Evolutionary conservation across 1,140 invertebrate species (phyloP).

Genomic region (Limonius californicus): DNA sequence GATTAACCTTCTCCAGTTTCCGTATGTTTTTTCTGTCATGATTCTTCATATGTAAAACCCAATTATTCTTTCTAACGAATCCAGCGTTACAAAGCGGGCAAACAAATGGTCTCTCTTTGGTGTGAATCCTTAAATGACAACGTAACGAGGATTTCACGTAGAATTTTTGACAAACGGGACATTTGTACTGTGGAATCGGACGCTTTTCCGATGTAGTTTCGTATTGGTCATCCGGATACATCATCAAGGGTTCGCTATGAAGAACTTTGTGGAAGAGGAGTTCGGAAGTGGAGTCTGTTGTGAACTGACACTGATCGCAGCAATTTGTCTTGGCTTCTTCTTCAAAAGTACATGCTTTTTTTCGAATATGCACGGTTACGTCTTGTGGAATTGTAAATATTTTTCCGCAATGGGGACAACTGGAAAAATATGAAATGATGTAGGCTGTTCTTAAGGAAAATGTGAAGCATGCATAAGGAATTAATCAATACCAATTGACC

Average conservation of each 20-base stretch:
- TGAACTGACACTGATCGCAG: constrained; percentile 50
- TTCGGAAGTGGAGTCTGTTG: constrained; percentile 53
- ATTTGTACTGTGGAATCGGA: constrained; percentile 54
- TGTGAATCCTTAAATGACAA: constrained; percentile 68
- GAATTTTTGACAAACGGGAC: constrained; percentile 63
- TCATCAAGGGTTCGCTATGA: constrained; percentile 49
- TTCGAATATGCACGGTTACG: constrained; percentile 61
- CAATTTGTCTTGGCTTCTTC: constrained; percentile 31
- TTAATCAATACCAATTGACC: too few relatives aligned
- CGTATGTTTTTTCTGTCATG: constrained; percentile 40
- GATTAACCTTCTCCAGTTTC: constrained; percentile 18
- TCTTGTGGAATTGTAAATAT: constrained; percentile 69
- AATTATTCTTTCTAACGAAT: constrained; percentile 63
- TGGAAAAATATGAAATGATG: constrained; percentile 39
- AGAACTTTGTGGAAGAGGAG: constrained; percentile 63
- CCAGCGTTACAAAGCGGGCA: constrained; percentile 58
- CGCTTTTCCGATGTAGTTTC: constrained; percentile 40
- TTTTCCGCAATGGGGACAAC: constrained; percentile 64
- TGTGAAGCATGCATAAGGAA: too few relatives aligned
- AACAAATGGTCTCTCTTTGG: constrained; percentile 71
- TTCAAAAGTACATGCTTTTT: constrained; percentile 53
- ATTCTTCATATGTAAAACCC: constrained; percentile 54
- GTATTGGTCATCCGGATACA: constrained; percentile 42
- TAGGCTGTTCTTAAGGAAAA: too few relatives aligned
- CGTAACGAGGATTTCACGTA: constrained; percentile 66